Base-by-base conservation (phyloP, 1,140 invertebrate species). In the Drosophila saltans region DNA sequence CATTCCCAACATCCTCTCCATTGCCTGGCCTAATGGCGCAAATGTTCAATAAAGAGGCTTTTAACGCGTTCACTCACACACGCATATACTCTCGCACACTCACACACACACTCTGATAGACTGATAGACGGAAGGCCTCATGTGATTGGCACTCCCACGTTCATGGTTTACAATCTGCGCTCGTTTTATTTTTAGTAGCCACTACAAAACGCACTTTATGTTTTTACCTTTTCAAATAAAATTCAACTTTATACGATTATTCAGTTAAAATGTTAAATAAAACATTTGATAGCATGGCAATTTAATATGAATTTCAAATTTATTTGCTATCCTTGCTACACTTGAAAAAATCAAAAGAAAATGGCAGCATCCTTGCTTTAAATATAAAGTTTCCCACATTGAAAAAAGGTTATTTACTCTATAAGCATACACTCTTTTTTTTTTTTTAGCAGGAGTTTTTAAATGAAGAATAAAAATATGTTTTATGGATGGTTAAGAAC, bases 41-140 rank as follows among this genome's bases (percentile, higher is more conserved):
- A 89, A 89, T 89, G 84, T 84, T 89, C 84, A 89, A 89, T 89
- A 89, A 89, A 89, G 84, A 81, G 80, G 84, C 84, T 89, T 89
- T 89, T 89, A 89, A 83, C 84, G 81, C 68, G 55, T 59, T 63
- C 67, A 8, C 59, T 59, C 64, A 68, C 63, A 70, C 62, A 52
- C 21, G 10, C 41, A 3, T n/a, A 33, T 48, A 48, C 45, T 16
- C 36, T 33, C 45, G 39, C 48, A 55, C 62, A 66, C 24, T 63
- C 39, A 36, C 21, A 11, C 36, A 36, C 57, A 24, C 16, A 24
- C 52, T 43, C 8, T 59, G 74, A 63, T 52, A 52, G 45, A 69
- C 56, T 78, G 33, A 36, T 36, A 66, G 75, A 56, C 66, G 63
- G 71, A 65, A 78, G 36, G 59, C 36, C 70, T 73, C 71, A 78